A percentile compares a stretch with the other conserved stretches of the same genome.
Conservation (phyloP, 2,888 invertebrate genomes). For the Tetragonula carbonaria region DNA sequence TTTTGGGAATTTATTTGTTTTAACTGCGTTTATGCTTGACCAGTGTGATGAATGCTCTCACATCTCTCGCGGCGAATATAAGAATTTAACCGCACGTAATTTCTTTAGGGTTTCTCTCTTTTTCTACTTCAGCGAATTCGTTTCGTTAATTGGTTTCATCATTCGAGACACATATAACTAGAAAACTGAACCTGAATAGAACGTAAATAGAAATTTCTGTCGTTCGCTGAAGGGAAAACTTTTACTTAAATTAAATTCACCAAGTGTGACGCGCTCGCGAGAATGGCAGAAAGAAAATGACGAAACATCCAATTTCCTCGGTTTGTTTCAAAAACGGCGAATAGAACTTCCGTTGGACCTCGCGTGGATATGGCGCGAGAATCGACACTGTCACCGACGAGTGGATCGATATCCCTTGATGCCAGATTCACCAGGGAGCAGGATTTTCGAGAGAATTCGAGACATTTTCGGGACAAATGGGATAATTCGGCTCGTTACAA, state of each 20-base stretch:
- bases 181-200: too few species aligned
- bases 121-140: not conserved
- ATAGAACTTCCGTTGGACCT: slow-evolving; percentile 13
- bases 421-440: not conserved
- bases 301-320: not conserved
- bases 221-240: too few species aligned
- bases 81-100: too few species aligned
- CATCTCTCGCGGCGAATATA: too few species aligned
- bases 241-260: too few species aligned
- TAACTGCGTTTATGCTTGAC: too few species aligned
- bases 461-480: not conserved
- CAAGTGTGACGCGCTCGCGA: not conserved
- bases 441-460: not conserved
- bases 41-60: too few species aligned
- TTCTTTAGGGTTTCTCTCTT: too few species aligned
- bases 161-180: not conserved
- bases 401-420: slow-evolving; percentile 20
- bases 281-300: not conserved
- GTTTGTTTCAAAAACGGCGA: not conserved
- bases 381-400: slow-evolving; percentile 27
- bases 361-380: not conserved
- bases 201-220: too few species aligned
- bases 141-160: not conserved
- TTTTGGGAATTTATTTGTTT: too few species aligned
- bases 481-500: not conserved